These are phyloP conservation scores for Valencia hispanica DNA, from an alignment of 2,797 vertebrate species.

Conservation along the genomic window DNA sequence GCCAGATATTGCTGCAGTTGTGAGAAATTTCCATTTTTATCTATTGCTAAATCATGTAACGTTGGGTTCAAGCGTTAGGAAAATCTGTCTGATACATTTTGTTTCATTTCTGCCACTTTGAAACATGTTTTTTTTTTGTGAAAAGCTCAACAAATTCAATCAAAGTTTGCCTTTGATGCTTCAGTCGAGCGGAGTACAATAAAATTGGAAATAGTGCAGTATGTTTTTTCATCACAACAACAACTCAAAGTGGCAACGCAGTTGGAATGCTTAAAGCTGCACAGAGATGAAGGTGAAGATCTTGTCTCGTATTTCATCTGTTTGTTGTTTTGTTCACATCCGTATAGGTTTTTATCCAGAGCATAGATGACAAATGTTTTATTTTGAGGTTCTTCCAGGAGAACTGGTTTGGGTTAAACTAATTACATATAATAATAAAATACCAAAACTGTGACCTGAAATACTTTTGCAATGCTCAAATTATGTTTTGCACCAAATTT, in stretches of 20 bases:
- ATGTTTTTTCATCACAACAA: background rate
- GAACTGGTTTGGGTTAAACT: background rate
- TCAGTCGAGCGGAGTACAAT: background rate
- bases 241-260: background rate
- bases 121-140: slow-evolving; percentile 10
- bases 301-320: slow-evolving; percentile 39
- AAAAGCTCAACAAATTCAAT: slow-evolving; percentile 14
- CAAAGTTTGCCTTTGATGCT: background rate
- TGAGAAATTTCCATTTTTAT: background rate
- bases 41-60: background rate
- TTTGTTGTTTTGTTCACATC: background rate
- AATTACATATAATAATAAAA: background rate
- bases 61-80: background rate
- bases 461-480: background rate
- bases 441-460: background rate
- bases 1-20: background rate
- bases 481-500: background rate
- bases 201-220: background rate
- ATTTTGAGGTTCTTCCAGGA: background rate
- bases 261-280: slow-evolving; percentile 13
- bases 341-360: background rate
- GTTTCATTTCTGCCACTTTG: background rate
- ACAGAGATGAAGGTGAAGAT: slow-evolving; percentile 27
- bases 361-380: background rate
- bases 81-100: slow-evolving; percentile 19